Evolutionary conservation across 1,140 invertebrate genomes (phyloP).

Genomic region (Zaprionus tsacasi): DNA sequence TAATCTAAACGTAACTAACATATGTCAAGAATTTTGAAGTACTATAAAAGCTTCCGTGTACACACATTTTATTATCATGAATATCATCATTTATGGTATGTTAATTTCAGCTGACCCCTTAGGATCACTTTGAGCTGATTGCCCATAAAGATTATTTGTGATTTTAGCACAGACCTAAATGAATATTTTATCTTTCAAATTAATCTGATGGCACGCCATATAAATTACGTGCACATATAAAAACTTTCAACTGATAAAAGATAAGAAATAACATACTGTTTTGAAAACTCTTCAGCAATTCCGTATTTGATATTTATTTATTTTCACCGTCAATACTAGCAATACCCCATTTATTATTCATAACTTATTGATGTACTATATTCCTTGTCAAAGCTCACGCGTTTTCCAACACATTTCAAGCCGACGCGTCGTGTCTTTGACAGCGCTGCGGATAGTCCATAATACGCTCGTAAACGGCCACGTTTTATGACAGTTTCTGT

Average conservation of each 20-base stretch:
- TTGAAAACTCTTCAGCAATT: neutral
- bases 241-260: neutral
- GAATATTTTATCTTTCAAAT: conserved; percentile 8
- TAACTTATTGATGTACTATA: conserved; percentile 43
- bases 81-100: neutral
- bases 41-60: neutral
- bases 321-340: neutral
- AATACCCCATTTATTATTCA: conserved; percentile 49
- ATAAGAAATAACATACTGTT: neutral
- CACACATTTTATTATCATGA: neutral
- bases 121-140: neutral
- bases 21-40: neutral
- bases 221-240: neutral
- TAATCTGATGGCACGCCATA: neutral
- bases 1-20: neutral
- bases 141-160: neutral
- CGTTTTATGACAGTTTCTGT: conserved; percentile 60
- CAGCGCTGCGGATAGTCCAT: conserved; percentile 29
- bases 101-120: neutral
- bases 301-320: neutral
- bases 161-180: neutral
- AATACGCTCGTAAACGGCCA: conserved; percentile 53
- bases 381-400: conserved; percentile 2
- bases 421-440: conserved; percentile 30
- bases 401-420: conserved; percentile 56